Evolutionary conservation across 2,113 vertebrate genomes (phyloP), one percentile per base, ranked within the genome.

Genomic region (Gopherus evgoodei): DNA sequence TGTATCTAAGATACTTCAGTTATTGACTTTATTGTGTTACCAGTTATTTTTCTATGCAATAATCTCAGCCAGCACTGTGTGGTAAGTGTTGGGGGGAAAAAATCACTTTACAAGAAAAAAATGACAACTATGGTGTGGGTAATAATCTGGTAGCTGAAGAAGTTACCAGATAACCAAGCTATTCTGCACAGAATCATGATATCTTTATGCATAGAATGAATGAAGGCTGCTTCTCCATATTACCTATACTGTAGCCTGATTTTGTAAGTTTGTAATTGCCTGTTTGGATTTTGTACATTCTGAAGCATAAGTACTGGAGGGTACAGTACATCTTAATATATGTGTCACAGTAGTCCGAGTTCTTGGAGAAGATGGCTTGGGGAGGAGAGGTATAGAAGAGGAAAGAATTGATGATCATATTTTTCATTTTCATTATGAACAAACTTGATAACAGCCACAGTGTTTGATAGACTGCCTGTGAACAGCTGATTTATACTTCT

Each of bases 401-500:
- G 47, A 49, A 72, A 94, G 89, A 89, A 84, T 81, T 72, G 50
- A 88, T 93, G 62, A 1, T 38, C 65, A 31, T 79, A 84, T 93
- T 93, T 89, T 88, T 93, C 65, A 87, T 91, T 94, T 93, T 90
- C 79, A 6, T 95, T 95, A 72, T 84, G 79, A 89, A 93, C 83
- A 79, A 87, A 38, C 69, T 90, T 86, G 96, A 87, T 94, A 94
- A 69, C 88, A 93, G 92, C 42, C 84, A 90, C 65, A 69, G 80
- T 87, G 81, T 89, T 94, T 91, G 91, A n/a, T 69, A 79, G 82
- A 3, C 89, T 95, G 86, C 89, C 82, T 78, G 59, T 31, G 49
- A 89, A 89, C 59, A 90, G 50, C 65, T 80, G 53, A 96, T 96
- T 97, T 96, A 89, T 91, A 91, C 96, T 95, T 93, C 79, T 83